Conservation (phyloP, 2,888 invertebrate genomes). For the Luperina nickerlii region DNA sequence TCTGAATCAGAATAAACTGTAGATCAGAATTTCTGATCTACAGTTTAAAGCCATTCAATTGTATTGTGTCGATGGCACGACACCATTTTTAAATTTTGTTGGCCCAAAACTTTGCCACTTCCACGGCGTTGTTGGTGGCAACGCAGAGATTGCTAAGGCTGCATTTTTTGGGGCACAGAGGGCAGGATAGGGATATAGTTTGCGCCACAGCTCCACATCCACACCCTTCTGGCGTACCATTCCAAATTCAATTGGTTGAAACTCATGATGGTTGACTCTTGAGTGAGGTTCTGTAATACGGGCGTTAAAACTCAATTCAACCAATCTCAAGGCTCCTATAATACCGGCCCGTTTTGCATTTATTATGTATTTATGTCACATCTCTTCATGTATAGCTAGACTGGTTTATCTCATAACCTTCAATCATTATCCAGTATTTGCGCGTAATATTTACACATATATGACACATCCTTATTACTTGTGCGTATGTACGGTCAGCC, state of each 20-base stretch:
- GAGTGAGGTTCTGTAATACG: not conserved
- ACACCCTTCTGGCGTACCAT: not conserved
- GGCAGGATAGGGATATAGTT: not conserved
- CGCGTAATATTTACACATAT: not conserved
- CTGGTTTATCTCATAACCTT: constrained; percentile 14
- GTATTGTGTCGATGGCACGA: not conserved
- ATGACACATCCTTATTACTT: constrained; percentile 4
- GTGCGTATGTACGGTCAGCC: not conserved
- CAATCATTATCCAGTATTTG: constrained; percentile 24
- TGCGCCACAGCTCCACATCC: not conserved
- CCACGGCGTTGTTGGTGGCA: too few species aligned
- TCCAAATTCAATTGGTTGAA: not conserved
- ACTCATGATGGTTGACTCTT: not conserved
- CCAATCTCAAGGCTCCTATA: too few species aligned
- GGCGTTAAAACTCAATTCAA: not conserved
- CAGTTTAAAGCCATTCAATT: not conserved
- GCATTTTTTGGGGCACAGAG: not conserved
- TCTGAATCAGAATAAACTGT: too few species aligned
- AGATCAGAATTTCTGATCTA: too few species aligned
- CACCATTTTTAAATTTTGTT: not conserved
- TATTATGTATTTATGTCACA: not conserved
- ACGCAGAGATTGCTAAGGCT: too few species aligned
- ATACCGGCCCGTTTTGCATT: not conserved
- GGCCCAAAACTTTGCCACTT: too few species aligned
- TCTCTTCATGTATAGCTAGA: not conserved